phyloP scores from a whole-genome alignment of 2,113 vertebrate species.

The Syngnathus scovelli region DNA sequence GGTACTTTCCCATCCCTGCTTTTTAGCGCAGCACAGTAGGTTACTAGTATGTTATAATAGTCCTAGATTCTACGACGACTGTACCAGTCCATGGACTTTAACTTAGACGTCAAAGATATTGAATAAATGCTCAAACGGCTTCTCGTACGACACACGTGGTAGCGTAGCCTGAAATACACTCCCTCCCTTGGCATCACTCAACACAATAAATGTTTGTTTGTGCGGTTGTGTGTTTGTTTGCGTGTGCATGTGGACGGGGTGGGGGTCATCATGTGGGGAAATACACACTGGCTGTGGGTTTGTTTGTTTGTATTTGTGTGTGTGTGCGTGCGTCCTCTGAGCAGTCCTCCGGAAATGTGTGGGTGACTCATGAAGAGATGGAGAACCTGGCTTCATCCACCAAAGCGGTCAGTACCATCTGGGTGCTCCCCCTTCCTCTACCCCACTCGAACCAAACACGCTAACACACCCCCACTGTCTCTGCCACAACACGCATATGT shows the following conservation, averaged over 20 bases:
- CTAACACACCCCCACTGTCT: conserved; percentile 44
- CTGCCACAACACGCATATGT: conserved; percentile 44
- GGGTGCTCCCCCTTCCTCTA: conserved; percentile 52
- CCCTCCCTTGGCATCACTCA: conserved; percentile 58
- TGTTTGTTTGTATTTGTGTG: conserved; percentile 32
- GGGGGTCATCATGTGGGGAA: conserved; percentile 23
- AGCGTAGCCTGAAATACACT: conserved; percentile 55
- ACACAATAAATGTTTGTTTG: conserved; percentile 50
- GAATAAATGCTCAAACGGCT: not conserved
- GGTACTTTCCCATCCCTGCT: too few species aligned
- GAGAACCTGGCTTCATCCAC: conserved; percentile 90
- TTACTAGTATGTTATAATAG: too few species aligned
- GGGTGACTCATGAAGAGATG: conserved; percentile 99
- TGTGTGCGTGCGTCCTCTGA: conserved; percentile 48
- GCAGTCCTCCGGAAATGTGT: conserved; percentile 97
- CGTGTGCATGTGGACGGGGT: conserved; percentile 15
- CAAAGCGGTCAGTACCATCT: conserved; percentile 89
- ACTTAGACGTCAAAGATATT: not conserved
- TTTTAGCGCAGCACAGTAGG: too few species aligned
- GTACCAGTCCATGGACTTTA: not conserved
- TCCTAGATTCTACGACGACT: not conserved
- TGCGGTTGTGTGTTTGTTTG: conserved; percentile 32
- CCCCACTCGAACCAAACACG: conserved; percentile 38
- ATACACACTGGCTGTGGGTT: conserved; percentile 23
- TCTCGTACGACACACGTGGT: conserved; percentile 31